Conservation (phyloP, 2,113 vertebrate species). For the Cariama cristata region DNA sequence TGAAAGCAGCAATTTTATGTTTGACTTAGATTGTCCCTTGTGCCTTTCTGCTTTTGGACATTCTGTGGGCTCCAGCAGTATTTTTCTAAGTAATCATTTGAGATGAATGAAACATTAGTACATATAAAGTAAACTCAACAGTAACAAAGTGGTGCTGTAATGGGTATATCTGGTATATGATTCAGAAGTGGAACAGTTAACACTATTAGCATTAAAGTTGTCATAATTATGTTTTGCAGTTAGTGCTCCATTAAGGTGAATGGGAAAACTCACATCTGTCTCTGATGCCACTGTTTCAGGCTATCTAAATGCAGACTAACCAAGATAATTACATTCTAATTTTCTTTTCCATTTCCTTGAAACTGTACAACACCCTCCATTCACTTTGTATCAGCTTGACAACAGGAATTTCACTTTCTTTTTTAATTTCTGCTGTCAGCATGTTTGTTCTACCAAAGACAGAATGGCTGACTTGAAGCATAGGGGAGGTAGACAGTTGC, state of each 20-base stretch:
- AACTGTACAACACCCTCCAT: not conserved
- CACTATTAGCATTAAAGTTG: not conserved
- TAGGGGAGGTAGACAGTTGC: not conserved
- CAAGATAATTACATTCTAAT: conserved; percentile 48
- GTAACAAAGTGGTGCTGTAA: not conserved
- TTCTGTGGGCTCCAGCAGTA: not conserved
- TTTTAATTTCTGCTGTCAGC: not conserved
- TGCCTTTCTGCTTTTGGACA: not conserved
- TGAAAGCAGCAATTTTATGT: not conserved
- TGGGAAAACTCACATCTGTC: not conserved
- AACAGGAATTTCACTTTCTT: conserved; percentile 14
- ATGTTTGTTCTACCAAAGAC: not conserved
- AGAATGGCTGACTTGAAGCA: not conserved
- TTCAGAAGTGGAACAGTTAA: conserved; percentile 22
- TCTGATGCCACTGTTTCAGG: not conserved
- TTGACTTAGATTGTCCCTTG: not conserved
- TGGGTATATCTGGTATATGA: not conserved
- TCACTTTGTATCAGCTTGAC: not conserved
- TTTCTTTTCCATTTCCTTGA: conserved; percentile 31
- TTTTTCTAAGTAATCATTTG: not conserved
- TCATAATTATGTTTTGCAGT: conserved; percentile 29
- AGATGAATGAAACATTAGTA: not conserved
- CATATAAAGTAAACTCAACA: not conserved
- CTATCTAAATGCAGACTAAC: conserved; percentile 2
- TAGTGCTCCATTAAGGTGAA: not conserved